A percentile compares a stretch with the other conserved stretches of the same genome.
phyloP scores from a whole-genome alignment of 2,113 vertebrate species.

The Austrofundulus limnaeus region DNA sequence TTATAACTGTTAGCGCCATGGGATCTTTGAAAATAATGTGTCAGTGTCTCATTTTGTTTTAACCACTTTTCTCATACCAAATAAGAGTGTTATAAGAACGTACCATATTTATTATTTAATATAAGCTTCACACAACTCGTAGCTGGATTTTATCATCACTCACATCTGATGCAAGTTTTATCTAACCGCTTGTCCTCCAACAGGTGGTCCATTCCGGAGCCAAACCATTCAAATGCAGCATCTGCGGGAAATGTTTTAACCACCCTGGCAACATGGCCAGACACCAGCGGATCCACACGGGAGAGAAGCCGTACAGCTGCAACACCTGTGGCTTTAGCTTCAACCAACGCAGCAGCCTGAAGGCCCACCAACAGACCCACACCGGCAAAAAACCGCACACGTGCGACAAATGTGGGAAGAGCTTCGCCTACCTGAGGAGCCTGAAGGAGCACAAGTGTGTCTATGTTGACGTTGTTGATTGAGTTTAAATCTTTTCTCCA shows the following conservation, averaged over 20 bases:
- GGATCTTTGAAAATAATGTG: no score
- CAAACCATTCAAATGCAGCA: slow-evolving; percentile 72
- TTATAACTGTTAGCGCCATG: no score
- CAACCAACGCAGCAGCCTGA: slow-evolving; percentile 79
- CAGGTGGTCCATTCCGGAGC: slow-evolving; percentile 74
- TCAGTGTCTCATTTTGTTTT: no score
- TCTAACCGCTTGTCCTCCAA: background rate
- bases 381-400: slow-evolving; percentile 79
- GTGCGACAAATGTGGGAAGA: slow-evolving; percentile 81
- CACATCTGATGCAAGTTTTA: no score
- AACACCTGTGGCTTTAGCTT: slow-evolving; percentile 71
- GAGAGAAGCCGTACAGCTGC: slow-evolving; percentile 78
- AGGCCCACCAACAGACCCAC: slow-evolving; percentile 78
- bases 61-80: no score
- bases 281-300: slow-evolving; percentile 81
- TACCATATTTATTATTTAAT: no score
- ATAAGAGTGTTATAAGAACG: no score
- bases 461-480: slow-evolving; percentile 44
- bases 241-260: slow-evolving; percentile 83
- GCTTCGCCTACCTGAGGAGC: slow-evolving; percentile 78
- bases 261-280: slow-evolving; percentile 81
- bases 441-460: slow-evolving; percentile 76
- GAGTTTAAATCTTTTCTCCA: no score
- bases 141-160: no score
- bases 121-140: no score